Conservation (phyloP, 2,113 vertebrate species). For the Serilophus lunatus region DNA sequence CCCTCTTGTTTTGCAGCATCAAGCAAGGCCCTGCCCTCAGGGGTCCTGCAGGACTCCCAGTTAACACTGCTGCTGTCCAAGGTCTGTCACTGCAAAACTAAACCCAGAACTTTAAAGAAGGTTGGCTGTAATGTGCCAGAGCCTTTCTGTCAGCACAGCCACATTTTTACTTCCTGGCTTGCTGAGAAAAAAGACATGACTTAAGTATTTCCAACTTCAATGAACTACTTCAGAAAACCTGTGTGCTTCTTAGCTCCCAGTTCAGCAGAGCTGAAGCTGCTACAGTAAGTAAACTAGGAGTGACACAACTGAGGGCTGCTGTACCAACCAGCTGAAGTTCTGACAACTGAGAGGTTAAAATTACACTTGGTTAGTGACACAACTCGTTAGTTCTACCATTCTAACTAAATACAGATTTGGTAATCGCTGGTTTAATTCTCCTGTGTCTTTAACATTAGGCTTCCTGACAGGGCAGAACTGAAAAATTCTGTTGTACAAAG, state of each 20-base stretch:
- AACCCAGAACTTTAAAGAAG: not conserved
- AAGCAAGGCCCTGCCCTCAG: not conserved
- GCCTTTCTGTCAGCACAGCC: not conserved
- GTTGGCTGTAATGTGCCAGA: not conserved
- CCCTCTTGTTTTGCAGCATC: constrained; percentile 65
- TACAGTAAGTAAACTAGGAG: not conserved
- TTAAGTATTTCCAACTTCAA: not conserved
- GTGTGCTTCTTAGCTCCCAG: not conserved
- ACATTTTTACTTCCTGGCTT: not conserved
- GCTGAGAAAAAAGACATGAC: not conserved
- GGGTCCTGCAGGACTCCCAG: not conserved
- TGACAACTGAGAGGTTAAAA: not conserved
- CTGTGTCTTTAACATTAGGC: not conserved
- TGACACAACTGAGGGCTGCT: not conserved
- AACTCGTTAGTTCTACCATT: not conserved
- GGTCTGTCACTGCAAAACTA: not conserved
- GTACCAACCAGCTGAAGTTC: not conserved
- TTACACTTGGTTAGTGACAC: not conserved
- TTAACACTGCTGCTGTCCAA: not conserved
- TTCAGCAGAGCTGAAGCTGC: not conserved
- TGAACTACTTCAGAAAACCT: not conserved
- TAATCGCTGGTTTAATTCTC: not conserved
- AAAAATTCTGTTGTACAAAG: not conserved
- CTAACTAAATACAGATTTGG: not conserved
- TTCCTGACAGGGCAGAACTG: not conserved